phyloP scores from a whole-genome alignment of 1,140 invertebrate genomes.

The Dysdera silvatica region DNA sequence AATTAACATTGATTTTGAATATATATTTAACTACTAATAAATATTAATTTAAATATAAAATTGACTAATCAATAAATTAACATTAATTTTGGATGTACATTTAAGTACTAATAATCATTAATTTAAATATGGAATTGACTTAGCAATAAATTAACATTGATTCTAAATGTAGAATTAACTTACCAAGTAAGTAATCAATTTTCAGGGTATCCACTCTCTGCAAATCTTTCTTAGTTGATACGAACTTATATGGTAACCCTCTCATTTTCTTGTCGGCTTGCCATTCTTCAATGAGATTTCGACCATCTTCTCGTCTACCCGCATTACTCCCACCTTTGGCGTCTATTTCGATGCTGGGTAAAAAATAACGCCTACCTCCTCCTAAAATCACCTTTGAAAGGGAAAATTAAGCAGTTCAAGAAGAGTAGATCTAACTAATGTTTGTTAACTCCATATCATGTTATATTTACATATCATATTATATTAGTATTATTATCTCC shows the following conservation, averaged over 20 bases:
- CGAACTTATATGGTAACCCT: constrained; percentile 36
- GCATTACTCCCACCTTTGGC: constrained; percentile 33
- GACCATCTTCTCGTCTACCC: constrained; percentile 59
- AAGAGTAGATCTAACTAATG: background rate
- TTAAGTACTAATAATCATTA: too few species aligned
- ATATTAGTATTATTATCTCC: constrained; percentile 7
- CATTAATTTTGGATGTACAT: too few species aligned
- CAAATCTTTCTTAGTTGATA: constrained; percentile 38
- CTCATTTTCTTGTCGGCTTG: constrained; percentile 29
- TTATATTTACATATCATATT: background rate
- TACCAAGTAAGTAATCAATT: constrained; percentile 41
- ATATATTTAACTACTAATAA: too few species aligned
- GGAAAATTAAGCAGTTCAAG: background rate
- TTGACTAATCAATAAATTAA: too few species aligned
- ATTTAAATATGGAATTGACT: too few species aligned
- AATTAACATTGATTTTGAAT: too few species aligned
- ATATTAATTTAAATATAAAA: too few species aligned
- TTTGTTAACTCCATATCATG: background rate
- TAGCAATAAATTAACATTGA: too few species aligned
- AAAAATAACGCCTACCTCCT: constrained; percentile 45
- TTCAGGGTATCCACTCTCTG: constrained; percentile 36
- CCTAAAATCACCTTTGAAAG: constrained; percentile 31
- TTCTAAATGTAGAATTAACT: background rate
- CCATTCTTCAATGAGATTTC: constrained; percentile 64
- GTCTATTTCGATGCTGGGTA: constrained; percentile 34